Evolutionary conservation across 2,113 vertebrate species (phyloP).

Genomic region (Oncorhynchus kisutch): DNA sequence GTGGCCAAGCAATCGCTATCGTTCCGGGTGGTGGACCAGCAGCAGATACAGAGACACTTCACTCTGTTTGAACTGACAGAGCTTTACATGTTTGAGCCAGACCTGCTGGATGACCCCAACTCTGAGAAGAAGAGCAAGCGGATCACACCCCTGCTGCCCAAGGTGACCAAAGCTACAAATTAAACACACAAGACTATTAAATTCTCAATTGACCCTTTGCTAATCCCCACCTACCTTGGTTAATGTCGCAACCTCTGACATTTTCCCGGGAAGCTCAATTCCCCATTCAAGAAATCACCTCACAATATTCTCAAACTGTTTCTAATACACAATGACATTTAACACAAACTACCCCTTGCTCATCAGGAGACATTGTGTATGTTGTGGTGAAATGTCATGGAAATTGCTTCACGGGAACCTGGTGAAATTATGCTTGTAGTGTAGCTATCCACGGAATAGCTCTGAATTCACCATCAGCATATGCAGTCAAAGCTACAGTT

Average conservation of each 20-base stretch:
- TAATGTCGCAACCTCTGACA: neutral
- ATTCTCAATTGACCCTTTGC: neutral
- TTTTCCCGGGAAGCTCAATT: neutral
- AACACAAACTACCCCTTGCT: too few species aligned
- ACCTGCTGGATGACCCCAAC: slow-evolving; percentile 85
- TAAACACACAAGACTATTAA: neutral
- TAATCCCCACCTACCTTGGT: neutral
- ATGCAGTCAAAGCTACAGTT: too few species aligned
- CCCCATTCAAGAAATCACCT: neutral
- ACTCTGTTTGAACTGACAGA: slow-evolving; percentile 93
- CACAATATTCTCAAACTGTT: too few species aligned
- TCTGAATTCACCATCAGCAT: too few species aligned
- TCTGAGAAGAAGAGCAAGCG: slow-evolving; percentile 89
- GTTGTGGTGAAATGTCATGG: too few species aligned
- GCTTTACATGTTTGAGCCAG: slow-evolving; percentile 92
- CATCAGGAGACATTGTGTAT: too few species aligned
- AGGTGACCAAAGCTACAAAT: slow-evolving; percentile 54
- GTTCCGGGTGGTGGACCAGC: slow-evolving; percentile 92
- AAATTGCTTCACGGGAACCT: too few species aligned
- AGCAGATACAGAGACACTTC: slow-evolving; percentile 95
- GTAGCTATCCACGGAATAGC: too few species aligned
- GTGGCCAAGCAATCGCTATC: slow-evolving; percentile 95
- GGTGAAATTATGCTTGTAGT: too few species aligned
- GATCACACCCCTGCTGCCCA: slow-evolving; percentile 79
- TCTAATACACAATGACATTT: too few species aligned